A percentile compares a stretch with the other conserved stretches of the same genome.
phyloP scores from a whole-genome alignment of 2,797 vertebrate genomes.

The Acrocephalus scirpaceus region DNA sequence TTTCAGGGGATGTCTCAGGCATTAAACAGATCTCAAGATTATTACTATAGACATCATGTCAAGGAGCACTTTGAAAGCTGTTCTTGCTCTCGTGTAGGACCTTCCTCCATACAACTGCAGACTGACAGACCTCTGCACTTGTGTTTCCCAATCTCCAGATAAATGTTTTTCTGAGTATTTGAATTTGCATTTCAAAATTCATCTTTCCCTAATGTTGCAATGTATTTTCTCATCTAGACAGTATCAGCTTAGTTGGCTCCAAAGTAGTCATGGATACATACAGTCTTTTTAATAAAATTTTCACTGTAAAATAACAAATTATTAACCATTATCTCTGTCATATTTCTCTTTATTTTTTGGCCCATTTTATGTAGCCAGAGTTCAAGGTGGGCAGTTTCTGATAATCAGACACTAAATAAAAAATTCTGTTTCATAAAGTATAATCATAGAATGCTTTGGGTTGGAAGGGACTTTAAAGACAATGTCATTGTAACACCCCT shows the following conservation, averaged over 20 bases:
- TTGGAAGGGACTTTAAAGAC: not conserved
- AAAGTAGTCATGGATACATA: not conserved
- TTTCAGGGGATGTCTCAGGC: not conserved
- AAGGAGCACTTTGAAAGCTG: not conserved
- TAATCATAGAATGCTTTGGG: not conserved
- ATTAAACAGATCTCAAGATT: not conserved
- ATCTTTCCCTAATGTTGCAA: not conserved
- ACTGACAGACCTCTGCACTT: not conserved
- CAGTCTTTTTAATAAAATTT: not conserved
- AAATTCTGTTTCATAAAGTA: not conserved
- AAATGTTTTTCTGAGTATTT: not conserved
- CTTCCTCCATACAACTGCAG: not conserved
- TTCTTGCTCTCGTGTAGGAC: not conserved
- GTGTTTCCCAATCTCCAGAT: not conserved
- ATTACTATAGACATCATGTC: not conserved
- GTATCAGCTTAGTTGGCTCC: not conserved
- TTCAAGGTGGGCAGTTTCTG: not conserved
- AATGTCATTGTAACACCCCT: rapidly evolving
- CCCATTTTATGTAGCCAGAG: not conserved
- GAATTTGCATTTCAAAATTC: not conserved
- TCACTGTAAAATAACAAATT: not conserved
- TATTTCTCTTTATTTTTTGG: not conserved
- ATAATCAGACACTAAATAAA: not conserved
- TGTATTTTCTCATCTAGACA: not conserved
- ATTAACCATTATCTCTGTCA: rapidly evolving